Percentiles rank a stretch among this genome's conserved stretches.
Conservation (phyloP, 1,140 invertebrate species). For the Drosophila virilis region DNA sequence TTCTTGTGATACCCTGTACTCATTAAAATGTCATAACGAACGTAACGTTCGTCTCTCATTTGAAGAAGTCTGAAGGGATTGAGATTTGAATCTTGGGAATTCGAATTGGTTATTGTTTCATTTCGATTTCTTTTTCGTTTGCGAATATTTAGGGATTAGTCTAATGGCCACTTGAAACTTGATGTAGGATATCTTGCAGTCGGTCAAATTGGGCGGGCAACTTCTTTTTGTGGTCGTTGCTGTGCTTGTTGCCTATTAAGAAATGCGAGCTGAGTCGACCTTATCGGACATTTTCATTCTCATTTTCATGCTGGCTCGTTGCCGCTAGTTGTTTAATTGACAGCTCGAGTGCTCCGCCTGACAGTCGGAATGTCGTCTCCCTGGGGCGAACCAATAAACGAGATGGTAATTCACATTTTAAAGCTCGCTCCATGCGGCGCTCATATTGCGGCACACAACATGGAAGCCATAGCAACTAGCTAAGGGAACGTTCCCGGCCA, state of each 20-base stretch:
- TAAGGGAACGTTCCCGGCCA: conserved; percentile 9
- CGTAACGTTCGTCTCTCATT: too few species aligned
- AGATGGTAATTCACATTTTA: conserved; percentile 65
- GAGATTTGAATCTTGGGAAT: too few species aligned
- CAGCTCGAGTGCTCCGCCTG: conserved; percentile 53
- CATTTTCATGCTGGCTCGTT: conserved; percentile 21
- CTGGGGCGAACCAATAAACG: conserved; percentile 61
- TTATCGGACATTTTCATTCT: conserved; percentile 51
- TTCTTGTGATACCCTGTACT: conserved; percentile 3
- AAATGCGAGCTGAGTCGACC: conserved; percentile 49
- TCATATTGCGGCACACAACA: conserved; percentile 14
- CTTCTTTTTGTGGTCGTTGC: neutral
- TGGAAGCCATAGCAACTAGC: conserved; percentile 71
- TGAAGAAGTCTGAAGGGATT: too few species aligned
- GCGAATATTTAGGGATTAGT: too few species aligned
- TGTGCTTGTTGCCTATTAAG: conserved; percentile 13
- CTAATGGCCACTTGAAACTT: too few species aligned
- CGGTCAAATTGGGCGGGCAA: neutral
- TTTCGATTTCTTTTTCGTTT: too few species aligned
- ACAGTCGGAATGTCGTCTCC: conserved; percentile 9
- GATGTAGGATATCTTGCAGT: neutral
- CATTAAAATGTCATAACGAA: neutral
- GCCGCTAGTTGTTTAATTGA: conserved; percentile 49
- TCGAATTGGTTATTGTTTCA: too few species aligned
- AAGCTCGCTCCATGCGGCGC: conserved; percentile 30